Base-by-base conservation (phyloP, 1,140 invertebrate species). In the Lepidurus packardi region DNA sequence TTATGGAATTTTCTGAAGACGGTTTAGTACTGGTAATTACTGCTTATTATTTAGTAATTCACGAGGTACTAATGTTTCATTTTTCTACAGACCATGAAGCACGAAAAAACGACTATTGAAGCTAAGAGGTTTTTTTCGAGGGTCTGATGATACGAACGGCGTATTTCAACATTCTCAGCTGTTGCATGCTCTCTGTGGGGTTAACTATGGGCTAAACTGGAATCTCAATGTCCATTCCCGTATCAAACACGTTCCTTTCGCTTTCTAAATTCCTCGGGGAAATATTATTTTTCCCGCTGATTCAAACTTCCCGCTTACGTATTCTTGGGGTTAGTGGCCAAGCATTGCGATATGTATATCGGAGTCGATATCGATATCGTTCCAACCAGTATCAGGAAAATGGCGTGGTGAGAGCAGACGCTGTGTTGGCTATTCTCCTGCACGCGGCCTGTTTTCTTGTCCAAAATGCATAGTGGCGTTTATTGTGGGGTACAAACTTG, bases 391-490 rank as follows among this genome's bases (percentile, higher is more conserved):
- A 65, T 13, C 34, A 65, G 53, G 53, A 65, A 65, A 65, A 65
- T 65, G 53, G 53, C 53, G 53, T 65, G 53, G 53, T 65, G 53
- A n/a, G 53, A 16, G 21, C 53, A n/a, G 53, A 65, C 53, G 53
- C 53, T 65, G 8, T 65, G 53, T 65, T 65, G 53, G 53, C 21
- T n/a, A 65, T 65, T 65, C 21, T 65, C 53, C 53, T 65, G 16
- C 53, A 21, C 53, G 53, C 53, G 16, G 53, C 21, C 53, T 65
- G 9, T 65, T 65, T 65, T 65, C 53, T 65, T 65, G 53, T 65
- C 53, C 53, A 65, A 65, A 65, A 65, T 65, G 53, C 53, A 65
- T 65, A 65, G 53, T 65, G 53, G 53, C 53, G 53, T 16, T 65
- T 65, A 65, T 21, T 65, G 53, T 65, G 53, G 53, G 53, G 53